These are phyloP conservation scores for Cichladusa arquata DNA, from an alignment of 2,113 vertebrate genomes.

Conservation along the genomic window DNA sequence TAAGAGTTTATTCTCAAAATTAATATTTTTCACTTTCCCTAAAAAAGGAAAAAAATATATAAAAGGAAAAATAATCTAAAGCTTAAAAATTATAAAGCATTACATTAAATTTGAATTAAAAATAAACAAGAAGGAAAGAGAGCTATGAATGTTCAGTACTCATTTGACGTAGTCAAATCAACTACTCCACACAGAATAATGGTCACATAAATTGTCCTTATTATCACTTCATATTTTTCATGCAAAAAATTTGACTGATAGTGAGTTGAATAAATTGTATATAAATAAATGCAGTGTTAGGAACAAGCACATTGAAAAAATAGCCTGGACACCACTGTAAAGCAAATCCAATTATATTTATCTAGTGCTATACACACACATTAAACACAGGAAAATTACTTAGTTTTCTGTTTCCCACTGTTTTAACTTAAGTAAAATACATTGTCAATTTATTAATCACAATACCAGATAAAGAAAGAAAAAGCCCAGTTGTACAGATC, in stretches of 20 bases:
- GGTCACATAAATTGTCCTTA: background rate
- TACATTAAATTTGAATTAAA: background rate
- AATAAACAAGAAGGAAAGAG: background rate
- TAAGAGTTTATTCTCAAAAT: background rate
- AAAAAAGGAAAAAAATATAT: background rate
- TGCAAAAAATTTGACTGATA: background rate
- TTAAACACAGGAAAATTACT: background rate
- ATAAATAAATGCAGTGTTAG: background rate
- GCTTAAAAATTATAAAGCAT: background rate
- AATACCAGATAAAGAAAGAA: background rate
- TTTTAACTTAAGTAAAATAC: background rate
- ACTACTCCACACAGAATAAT: background rate
- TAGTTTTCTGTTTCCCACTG: background rate
- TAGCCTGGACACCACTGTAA: background rate
- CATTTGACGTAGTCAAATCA: background rate
- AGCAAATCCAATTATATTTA: background rate
- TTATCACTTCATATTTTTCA: background rate
- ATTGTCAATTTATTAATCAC: background rate
- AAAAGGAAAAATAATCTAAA: background rate
- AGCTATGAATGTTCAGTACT: background rate
- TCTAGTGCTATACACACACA: background rate
- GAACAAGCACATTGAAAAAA: background rate
- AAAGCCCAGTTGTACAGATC: accelerated
- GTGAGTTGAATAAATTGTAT: background rate
- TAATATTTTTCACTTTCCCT: background rate